Evolutionary conservation across 2,888 invertebrate genomes (phyloP), one percentile per base, ranked within the genome.

Genomic region (Isoperla grammatica): DNA sequence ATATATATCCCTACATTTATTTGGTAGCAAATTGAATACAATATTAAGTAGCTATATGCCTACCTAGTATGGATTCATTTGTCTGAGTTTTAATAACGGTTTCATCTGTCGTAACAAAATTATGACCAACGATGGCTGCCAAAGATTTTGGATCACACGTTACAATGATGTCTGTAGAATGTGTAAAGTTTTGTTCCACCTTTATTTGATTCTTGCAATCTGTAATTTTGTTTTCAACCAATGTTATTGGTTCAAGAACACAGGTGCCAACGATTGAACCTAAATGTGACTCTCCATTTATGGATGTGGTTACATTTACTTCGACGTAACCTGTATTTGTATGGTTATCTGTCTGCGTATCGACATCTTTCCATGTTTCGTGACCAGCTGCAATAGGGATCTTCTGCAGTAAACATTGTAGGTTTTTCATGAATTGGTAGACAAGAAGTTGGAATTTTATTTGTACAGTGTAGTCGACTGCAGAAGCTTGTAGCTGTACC

Each of bases 401-500:
- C n/a, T 53, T 55, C 23, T 42, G 22, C 56, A 59, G 46, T 23
- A 56, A 43, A 19, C 45, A 5, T 49, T 62, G 60, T 37, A 60
- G 55, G 15, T 55, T 61, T 50, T 56, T 62, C 55, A 60, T 56
- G 22, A 60, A 57, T 45, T 64, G 63, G 13, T 60, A 49, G 2
- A 64, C 45, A 13, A 63, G 29, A 39, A 42, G 59, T 9, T 56
- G 60, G 42, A 63, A 64, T 45, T 63, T 61, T 15, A 57, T 56
- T 54, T 63, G 63, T 1, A 63, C 42, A n/a, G 50, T 37, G 43
- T 58, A 58, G 59, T 64, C 63, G n/a, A 63, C 60, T 22, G 59
- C 57, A 39, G 60, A 15, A 8, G 61, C 59, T 39, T 64, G 64
- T 11, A 64, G 63, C 55, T 64, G 64, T 17, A 64, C 63, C 15